Evolutionary conservation across 2,888 invertebrate genomes (phyloP), one percentile per base, ranked within the genome.

Genomic region (Apocheima hispidaria): DNA sequence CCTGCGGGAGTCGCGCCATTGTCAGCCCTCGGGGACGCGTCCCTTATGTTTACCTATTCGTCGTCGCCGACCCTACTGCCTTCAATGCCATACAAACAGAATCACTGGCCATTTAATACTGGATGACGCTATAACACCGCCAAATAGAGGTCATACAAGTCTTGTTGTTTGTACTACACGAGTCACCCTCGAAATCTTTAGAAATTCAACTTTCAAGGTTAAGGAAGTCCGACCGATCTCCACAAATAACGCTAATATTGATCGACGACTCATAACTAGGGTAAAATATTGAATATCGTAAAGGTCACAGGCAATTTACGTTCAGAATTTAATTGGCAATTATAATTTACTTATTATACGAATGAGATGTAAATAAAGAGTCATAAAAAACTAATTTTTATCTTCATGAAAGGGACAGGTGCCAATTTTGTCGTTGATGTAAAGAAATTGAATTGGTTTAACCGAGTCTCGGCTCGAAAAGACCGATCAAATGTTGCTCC

Each of bases 1-100:
- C 72, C 81, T 75, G 78, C 78, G 70, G 79, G 84, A 79, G 78
- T 79, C 81, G 77, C 75, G 73, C 78, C 81, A 76, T 81, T 81
- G 78, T 80, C 77, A 77, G 77, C 75, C 78, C 71, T 68, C 78
- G 71, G 79, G 79, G 78, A 74, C 80, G 71, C 74, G 75, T 77
- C 81, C 79, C 83, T 75, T 68, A 69, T 80, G 78, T 81, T 83
- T 82, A 81, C 79, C 78, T 81, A 75, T 74, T 73, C 75, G 70
- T 61, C 70, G 78, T 75, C 78, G 79, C 81, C 82, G 81, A 81
- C 73, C 74, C 75, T 81, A 77, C 69, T 69, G 71, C 77, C 76
- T 70, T 73, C 69, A 70, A 73, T 74, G 70, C 66, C 69, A 73
- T 71, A 66, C 66, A 78, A 79, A 73, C 73, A 73, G 66, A 75